phyloP scores from a whole-genome alignment of 1,140 invertebrate species.

The Diorhabda carinulata region DNA sequence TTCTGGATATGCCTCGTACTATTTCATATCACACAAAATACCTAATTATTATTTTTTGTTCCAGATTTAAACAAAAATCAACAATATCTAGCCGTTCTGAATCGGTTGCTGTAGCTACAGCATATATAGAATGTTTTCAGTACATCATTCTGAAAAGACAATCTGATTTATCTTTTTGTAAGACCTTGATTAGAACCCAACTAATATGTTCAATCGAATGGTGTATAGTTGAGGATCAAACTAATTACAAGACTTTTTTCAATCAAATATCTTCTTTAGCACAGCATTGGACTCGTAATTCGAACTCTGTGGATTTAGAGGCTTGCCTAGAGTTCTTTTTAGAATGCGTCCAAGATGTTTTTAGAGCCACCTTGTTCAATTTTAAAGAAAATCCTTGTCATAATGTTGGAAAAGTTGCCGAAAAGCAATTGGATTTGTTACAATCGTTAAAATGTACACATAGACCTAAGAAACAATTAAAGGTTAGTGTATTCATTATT shows the following conservation, averaged over 20 bases:
- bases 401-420: constrained; percentile 32
- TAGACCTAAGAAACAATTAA: constrained; percentile 40
- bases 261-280: constrained; percentile 51
- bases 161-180: constrained; percentile 47
- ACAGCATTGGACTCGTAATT: constrained; percentile 57
- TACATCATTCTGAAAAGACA: constrained; percentile 55
- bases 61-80: constrained; percentile 53
- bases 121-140: constrained; percentile 68
- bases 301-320: constrained; percentile 30
- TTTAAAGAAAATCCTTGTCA: constrained; percentile 21
- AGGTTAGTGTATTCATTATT: constrained; percentile 20
- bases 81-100: constrained; percentile 58
- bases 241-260: constrained; percentile 50
- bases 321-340: constrained; percentile 55
- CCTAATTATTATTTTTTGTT: constrained; percentile 26
- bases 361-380: constrained; percentile 43
- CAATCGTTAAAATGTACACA: constrained; percentile 37
- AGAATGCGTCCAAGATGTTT: constrained; percentile 49
- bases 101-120: constrained; percentile 55
- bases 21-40: no score
- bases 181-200: constrained; percentile 46
- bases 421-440: constrained; percentile 43
- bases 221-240: constrained; percentile 45
- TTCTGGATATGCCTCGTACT: no score
- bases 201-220: constrained; percentile 51